Evolutionary conservation across 2,888 invertebrate species (phyloP).

Genomic region (Seira musarum): DNA sequence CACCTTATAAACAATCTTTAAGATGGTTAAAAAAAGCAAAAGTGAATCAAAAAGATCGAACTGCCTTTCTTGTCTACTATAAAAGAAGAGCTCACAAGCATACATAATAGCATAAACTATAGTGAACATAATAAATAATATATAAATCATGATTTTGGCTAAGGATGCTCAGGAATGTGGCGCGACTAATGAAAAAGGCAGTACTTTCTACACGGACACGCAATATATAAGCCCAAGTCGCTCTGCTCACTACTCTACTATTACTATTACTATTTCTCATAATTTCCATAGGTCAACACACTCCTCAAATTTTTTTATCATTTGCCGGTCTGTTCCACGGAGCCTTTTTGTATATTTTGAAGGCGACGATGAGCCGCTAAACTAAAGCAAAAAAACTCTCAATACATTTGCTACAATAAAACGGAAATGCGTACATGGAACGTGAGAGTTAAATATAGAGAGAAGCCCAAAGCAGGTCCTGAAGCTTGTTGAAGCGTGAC

Average conservation of each 20-base stretch:
- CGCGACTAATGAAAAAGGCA: not conserved
- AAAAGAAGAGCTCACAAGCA: no score
- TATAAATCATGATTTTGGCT: not conserved
- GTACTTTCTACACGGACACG: not conserved
- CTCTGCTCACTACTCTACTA: not conserved
- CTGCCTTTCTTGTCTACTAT: not conserved
- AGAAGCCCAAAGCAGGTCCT: no score
- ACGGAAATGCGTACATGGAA: no score
- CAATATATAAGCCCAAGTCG: no score
- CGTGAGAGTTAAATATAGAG: no score
- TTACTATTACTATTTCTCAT: no score
- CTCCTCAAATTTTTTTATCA: not conserved
- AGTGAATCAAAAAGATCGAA: not conserved
- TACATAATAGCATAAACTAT: no score
- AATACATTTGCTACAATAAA: no score
- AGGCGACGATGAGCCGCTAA: no score
- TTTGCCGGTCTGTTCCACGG: not conserved
- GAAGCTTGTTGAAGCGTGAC: not conserved
- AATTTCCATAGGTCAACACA: not conserved
- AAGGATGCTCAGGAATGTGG: not conserved
- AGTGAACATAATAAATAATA: no score
- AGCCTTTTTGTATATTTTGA: no score
- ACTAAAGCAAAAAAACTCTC: no score
- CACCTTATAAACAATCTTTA: not conserved
- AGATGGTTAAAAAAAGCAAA: not conserved